Percentiles rank a stretch among this genome's conserved stretches.
phyloP scores from a whole-genome alignment of 2,888 invertebrate species.

The Gastrophysa polygoni region DNA sequence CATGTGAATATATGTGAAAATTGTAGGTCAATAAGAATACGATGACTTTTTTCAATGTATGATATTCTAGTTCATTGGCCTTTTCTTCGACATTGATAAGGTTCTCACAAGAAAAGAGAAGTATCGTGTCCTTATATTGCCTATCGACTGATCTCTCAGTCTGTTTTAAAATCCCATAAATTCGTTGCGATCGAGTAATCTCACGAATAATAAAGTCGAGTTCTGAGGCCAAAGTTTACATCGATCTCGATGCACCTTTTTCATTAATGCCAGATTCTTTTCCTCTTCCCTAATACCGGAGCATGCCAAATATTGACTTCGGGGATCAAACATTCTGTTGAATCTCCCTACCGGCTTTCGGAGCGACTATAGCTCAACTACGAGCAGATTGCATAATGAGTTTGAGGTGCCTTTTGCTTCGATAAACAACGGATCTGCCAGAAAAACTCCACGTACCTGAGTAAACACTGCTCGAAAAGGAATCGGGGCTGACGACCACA shows the following conservation, averaged over 20 bases:
- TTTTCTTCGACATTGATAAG: too few species aligned
- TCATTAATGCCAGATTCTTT: slow-evolving; percentile 36
- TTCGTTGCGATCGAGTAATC: too few species aligned
- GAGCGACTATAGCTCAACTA: slow-evolving; percentile 30
- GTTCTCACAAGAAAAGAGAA: too few species aligned
- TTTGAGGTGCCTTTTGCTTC: slow-evolving; percentile 37
- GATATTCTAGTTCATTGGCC: too few species aligned
- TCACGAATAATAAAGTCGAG: slow-evolving; percentile 9
- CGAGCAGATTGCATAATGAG: slow-evolving; percentile 41
- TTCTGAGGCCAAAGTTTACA: slow-evolving; percentile 16
- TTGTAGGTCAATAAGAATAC: too few species aligned
- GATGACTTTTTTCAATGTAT: too few species aligned
- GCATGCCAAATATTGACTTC: slow-evolving; percentile 42
- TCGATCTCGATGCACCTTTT: slow-evolving; percentile 31
- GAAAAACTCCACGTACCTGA: slow-evolving; percentile 20
- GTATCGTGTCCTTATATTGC: too few species aligned
- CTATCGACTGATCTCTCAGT: too few species aligned
- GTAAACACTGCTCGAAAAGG: neutral
- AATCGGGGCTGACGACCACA: too few species aligned
- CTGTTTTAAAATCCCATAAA: too few species aligned
- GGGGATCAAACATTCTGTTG: slow-evolving; percentile 55
- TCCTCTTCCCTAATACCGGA: slow-evolving; percentile 44
- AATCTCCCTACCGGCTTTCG: slow-evolving; percentile 35
- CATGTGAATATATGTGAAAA: too few species aligned
- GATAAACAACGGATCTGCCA: slow-evolving; percentile 27